Conservation (phyloP, 2,888 invertebrate genomes). For the Pandemis cinnamomeana region DNA sequence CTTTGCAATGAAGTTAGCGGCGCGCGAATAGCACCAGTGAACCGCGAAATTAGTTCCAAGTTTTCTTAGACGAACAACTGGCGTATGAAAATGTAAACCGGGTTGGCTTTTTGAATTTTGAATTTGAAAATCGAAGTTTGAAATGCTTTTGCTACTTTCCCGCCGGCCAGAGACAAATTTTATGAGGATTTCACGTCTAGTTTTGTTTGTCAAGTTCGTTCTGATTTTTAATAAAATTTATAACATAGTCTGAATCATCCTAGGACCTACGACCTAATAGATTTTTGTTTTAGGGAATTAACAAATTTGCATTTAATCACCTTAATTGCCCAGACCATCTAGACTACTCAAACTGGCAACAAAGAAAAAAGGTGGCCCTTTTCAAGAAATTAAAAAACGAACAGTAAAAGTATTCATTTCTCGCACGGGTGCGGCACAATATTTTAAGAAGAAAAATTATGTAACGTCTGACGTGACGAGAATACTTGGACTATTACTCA, state of each 20-base stretch:
- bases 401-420: constrained; percentile 55
- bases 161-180: constrained; percentile 15
- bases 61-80: constrained; percentile 68
- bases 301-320: not conserved
- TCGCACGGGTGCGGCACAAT: constrained; percentile 56
- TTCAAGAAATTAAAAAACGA: constrained; percentile 51
- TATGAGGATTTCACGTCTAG: constrained; percentile 4
- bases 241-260: too few relatives aligned
- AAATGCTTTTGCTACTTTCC: constrained; percentile 31
- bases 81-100: constrained; percentile 67
- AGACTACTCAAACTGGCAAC: not conserved
- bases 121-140: constrained; percentile 42
- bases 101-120: constrained; percentile 60
- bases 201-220: not conserved
- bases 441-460: constrained; percentile 74
- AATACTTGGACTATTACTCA: constrained; percentile 75
- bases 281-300: too few relatives aligned
- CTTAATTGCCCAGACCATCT: too few relatives aligned
- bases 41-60: constrained; percentile 80
- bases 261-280: not conserved
- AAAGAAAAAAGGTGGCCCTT: constrained; percentile 40
- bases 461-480: constrained; percentile 65
- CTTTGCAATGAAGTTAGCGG: constrained; percentile 80
- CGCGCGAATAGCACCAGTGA: constrained; percentile 76
- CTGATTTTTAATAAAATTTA: not conserved